phyloP scores from a whole-genome alignment of 2,888 invertebrate genomes.

The Cyrtodaria siliqua region DNA sequence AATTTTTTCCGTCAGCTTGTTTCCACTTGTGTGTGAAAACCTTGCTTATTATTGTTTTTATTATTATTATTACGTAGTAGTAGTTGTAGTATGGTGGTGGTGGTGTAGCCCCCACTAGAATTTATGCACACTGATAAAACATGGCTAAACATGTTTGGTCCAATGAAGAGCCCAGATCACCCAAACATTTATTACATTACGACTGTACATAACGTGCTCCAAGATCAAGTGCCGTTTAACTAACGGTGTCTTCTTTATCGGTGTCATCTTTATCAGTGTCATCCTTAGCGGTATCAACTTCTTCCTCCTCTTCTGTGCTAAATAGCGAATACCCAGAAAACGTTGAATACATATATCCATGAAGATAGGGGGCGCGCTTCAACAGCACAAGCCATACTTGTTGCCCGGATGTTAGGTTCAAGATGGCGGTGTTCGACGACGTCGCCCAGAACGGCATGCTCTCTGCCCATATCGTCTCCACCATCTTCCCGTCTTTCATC shows the following conservation, averaged over 20 bases:
- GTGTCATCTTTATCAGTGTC: background rate
- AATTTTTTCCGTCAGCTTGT: too few relatives aligned
- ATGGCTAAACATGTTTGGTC: too few relatives aligned
- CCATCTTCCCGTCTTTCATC: constrained; percentile 74
- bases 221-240: background rate
- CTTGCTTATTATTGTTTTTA: too few relatives aligned
- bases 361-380: constrained; percentile 81
- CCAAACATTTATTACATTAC: too few relatives aligned
- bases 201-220: too few relatives aligned
- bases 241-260: background rate
- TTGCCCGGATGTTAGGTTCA: constrained; percentile 79
- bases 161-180: too few relatives aligned
- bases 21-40: too few relatives aligned
- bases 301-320: constrained; percentile 17
- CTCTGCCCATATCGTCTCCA: constrained; percentile 85
- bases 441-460: constrained; percentile 84
- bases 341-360: constrained; percentile 85
- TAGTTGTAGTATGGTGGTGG: too few relatives aligned
- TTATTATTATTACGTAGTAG: too few relatives aligned
- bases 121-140: too few relatives aligned
- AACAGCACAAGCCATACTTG: constrained; percentile 80
- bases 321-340: constrained; percentile 84
- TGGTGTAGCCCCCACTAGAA: too few relatives aligned
- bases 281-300: background rate
- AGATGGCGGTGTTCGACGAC: constrained; percentile 81